phyloP scores from a whole-genome alignment of 2,888 invertebrate genomes.

The Rotaria macrura region DNA sequence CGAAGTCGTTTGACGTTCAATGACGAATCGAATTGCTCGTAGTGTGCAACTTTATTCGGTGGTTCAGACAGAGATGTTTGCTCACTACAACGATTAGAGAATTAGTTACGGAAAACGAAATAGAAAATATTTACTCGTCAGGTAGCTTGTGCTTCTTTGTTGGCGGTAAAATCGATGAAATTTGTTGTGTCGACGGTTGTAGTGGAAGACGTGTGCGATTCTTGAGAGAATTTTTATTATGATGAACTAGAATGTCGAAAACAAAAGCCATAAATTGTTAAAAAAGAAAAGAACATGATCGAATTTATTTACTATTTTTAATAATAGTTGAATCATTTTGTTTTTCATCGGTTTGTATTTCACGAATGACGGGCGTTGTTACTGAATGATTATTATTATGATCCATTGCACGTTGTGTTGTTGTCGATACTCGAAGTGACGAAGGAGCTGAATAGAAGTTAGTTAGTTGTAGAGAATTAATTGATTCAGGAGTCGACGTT shows the following conservation, averaged over 20 bases:
- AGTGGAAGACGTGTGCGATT: background rate
- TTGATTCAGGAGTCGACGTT: background rate
- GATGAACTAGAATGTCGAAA: background rate
- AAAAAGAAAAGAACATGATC: background rate
- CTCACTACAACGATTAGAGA: background rate
- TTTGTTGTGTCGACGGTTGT: constrained; percentile 12
- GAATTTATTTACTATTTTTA: background rate
- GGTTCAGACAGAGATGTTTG: background rate
- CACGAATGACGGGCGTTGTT: background rate
- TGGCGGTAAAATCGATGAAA: background rate
- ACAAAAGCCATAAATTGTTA: background rate
- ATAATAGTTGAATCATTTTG: background rate
- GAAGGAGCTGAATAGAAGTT: background rate
- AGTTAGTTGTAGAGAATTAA: background rate
- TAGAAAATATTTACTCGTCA: background rate
- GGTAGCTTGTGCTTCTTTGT: constrained; percentile 8
- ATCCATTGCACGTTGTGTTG: background rate
- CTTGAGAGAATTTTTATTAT: background rate
- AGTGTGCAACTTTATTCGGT: background rate
- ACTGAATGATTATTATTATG: constrained; percentile 9
- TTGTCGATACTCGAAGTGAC: background rate
- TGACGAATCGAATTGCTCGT: background rate
- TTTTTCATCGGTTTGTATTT: constrained; percentile 2
- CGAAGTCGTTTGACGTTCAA: background rate
- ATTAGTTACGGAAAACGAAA: background rate